Conservation (phyloP, 2,113 vertebrate genomes). For the Axis porcinus region DNA sequence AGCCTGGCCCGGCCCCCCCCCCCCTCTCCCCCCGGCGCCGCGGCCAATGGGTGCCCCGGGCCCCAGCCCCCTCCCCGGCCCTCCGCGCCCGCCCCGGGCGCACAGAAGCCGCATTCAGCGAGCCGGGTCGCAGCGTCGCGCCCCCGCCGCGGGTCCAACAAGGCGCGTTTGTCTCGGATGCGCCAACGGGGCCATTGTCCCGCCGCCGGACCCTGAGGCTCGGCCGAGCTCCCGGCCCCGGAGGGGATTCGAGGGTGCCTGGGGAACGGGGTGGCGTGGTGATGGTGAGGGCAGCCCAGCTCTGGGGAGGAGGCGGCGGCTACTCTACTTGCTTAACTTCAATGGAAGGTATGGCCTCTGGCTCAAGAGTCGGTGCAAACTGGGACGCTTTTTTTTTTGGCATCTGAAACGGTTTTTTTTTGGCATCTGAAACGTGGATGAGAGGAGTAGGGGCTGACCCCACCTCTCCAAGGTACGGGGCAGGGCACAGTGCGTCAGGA, state of each 20-base stretch:
- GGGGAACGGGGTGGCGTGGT: constrained; percentile 13
- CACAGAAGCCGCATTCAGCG: constrained; percentile 70
- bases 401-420: background rate
- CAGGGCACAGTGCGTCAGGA: background rate
- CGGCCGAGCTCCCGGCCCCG: background rate
- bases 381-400: background rate
- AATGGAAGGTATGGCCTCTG: too few species aligned
- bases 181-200: constrained; percentile 71
- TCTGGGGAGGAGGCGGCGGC: background rate
- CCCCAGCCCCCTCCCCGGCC: background rate
- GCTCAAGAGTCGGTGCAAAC: background rate
- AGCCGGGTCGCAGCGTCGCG: background rate
- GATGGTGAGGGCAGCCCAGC: background rate
- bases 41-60: constrained; percentile 28
- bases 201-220: background rate
- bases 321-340: background rate
- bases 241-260: constrained; percentile 42
- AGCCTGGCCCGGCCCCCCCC: constrained; percentile 51
- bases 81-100: background rate
- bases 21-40: background rate
- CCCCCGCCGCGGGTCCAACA: constrained; percentile 68
- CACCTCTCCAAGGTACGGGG: background rate
- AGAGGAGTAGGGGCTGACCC: too few species aligned
- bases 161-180: constrained; percentile 58
- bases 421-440: background rate